Conservation (phyloP, 2,797 vertebrate genomes). For the Falco concolor region DNA sequence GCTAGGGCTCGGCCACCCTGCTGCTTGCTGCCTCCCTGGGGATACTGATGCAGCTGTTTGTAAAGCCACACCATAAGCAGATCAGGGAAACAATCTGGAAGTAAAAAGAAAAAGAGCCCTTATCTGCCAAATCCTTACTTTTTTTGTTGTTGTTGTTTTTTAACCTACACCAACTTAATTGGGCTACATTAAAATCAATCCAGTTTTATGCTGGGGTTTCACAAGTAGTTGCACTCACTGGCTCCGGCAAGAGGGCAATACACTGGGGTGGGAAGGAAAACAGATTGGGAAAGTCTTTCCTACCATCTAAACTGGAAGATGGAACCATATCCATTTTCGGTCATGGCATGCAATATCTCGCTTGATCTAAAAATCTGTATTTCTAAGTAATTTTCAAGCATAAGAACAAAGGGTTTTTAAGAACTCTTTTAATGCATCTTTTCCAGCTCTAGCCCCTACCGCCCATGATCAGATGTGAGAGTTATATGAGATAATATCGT, state of each 20-base stretch:
- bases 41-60: conserved; percentile 25
- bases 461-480: neutral
- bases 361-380: neutral
- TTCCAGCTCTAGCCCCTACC: neutral
- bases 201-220: neutral
- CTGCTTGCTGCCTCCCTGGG: neutral
- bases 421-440: neutral
- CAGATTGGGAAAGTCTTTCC: neutral
- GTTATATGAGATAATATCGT: neutral
- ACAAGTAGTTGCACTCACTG: neutral
- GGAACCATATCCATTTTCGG: neutral
- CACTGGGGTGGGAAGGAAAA: neutral
- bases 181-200: neutral
- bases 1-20: neutral
- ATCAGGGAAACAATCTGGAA: conserved; percentile 13
- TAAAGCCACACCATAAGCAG: neutral
- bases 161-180: neutral
- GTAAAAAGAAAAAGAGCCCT: neutral
- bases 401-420: neutral
- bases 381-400: neutral
- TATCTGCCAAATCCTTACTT: neutral
- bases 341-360: neutral
- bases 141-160: neutral
- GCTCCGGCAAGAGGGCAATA: neutral
- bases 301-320: neutral